Percentiles rank a stretch among this genome's conserved stretches.
Evolutionary conservation across 1,140 invertebrate genomes (phyloP).

Genomic region (Euglossa dilemma): DNA sequence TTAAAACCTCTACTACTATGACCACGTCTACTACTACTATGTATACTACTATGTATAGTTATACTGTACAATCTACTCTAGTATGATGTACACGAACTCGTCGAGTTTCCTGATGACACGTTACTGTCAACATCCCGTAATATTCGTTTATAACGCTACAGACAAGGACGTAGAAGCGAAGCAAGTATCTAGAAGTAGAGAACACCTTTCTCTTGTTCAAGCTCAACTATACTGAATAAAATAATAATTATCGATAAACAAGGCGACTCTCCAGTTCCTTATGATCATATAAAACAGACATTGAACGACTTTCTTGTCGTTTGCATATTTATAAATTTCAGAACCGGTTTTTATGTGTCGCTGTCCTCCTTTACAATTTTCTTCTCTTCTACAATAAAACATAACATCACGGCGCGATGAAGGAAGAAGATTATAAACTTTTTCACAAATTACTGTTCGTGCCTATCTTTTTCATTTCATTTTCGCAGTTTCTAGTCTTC

Average conservation of each 20-base stretch:
- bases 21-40: too few species aligned
- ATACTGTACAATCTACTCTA: neutral
- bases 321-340: neutral
- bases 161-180: neutral
- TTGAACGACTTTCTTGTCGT: neutral
- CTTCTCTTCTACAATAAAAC: neutral
- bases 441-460: neutral
- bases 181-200: too few species aligned
- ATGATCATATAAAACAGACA: neutral
- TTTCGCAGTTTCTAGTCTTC: too few species aligned
- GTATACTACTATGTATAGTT: neutral
- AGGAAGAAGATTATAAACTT: neutral
- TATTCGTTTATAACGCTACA: neutral
- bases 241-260: constrained; percentile 1
- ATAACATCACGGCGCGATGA: neutral
- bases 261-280: neutral
- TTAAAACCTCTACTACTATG: neutral
- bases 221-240: neutral
- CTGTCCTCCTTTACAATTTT: neutral
- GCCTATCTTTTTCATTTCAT: too few species aligned
- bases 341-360: neutral
- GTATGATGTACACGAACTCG: neutral
- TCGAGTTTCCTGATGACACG: neutral
- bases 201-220: neutral
- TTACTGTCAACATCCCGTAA: neutral